A percentile compares a stretch with the other conserved stretches of the same genome.
Conservation (phyloP, 2,797 vertebrate species). For the Emys orbicularis region DNA sequence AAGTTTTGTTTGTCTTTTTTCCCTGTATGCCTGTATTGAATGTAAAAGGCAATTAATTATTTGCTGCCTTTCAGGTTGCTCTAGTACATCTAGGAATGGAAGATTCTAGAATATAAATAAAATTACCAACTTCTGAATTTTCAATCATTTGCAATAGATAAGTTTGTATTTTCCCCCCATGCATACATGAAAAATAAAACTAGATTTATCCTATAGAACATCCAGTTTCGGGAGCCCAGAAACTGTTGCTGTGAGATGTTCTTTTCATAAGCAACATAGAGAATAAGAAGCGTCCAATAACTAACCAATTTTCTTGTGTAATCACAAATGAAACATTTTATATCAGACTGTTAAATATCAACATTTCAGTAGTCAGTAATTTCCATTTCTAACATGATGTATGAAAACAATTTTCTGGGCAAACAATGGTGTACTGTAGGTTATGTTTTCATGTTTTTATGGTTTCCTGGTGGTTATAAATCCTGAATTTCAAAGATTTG, state of each 20-base stretch:
- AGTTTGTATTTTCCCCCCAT: not conserved
- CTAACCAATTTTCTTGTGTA: not conserved
- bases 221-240: not conserved
- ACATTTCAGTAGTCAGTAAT: not conserved
- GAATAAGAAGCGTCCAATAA: not conserved
- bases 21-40: no score
- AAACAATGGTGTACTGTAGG: not conserved
- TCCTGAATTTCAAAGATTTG: constrained; percentile 41
- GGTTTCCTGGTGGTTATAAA: constrained; percentile 52
- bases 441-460: constrained; percentile 39
- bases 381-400: not conserved
- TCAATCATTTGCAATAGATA: not conserved
- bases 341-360: not conserved
- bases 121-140: not conserved
- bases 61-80: not conserved
- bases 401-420: not conserved
- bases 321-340: not conserved
- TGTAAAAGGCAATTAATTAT: not conserved
- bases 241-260: not conserved
- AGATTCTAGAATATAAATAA: not conserved
- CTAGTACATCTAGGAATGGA: not conserved
- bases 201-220: not conserved
- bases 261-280: not conserved
- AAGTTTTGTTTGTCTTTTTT: not conserved
- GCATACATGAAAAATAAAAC: not conserved